Percentiles rank a stretch among this genome's conserved stretches.
Evolutionary conservation across 1,140 invertebrate genomes (phyloP).

Genomic region (Lasioglossum baleicum): DNA sequence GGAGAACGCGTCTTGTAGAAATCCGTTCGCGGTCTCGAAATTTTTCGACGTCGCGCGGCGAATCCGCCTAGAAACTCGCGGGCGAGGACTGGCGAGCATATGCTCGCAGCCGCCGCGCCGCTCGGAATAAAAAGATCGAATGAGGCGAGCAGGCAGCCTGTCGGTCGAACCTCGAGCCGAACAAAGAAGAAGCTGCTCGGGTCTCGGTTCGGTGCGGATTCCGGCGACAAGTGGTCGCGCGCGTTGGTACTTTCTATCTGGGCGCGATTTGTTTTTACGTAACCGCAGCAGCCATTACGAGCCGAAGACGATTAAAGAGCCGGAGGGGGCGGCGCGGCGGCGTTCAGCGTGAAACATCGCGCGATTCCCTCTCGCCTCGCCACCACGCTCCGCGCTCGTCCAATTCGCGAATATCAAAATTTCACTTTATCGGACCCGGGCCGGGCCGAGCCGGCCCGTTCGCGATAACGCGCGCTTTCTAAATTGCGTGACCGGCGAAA

Average conservation of each 20-base stretch:
- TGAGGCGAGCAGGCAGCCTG: not conserved
- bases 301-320: conserved; percentile 63
- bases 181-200: conserved; percentile 23
- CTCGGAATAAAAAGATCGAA: conserved; percentile 35
- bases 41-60: not conserved
- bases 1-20: not conserved
- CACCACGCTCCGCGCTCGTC: too few relatives aligned
- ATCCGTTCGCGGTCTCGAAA: not conserved
- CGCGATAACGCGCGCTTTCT: conserved; percentile 26
- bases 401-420: conserved; percentile 45
- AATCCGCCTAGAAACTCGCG: conserved; percentile 21
- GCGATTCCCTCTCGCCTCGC: not conserved
- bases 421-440: conserved; percentile 61
- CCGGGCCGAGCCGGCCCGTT: not conserved
- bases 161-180: conserved; percentile 3
- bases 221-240: conserved; percentile 44
- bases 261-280: conserved; percentile 64
- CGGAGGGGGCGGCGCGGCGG: not conserved
- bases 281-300: conserved; percentile 61
- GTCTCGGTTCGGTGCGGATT: conserved; percentile 5
- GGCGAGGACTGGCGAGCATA: conserved; percentile 13
- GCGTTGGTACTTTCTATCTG: conserved; percentile 35
- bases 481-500: conserved; percentile 35
- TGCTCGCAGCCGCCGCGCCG: conserved; percentile 34
- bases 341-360: too few relatives aligned